A percentile compares a stretch with the other conserved stretches of the same genome.
Evolutionary conservation across 2,797 vertebrate genomes (phyloP).

Genomic region (Enteromius unitaeniatus): DNA sequence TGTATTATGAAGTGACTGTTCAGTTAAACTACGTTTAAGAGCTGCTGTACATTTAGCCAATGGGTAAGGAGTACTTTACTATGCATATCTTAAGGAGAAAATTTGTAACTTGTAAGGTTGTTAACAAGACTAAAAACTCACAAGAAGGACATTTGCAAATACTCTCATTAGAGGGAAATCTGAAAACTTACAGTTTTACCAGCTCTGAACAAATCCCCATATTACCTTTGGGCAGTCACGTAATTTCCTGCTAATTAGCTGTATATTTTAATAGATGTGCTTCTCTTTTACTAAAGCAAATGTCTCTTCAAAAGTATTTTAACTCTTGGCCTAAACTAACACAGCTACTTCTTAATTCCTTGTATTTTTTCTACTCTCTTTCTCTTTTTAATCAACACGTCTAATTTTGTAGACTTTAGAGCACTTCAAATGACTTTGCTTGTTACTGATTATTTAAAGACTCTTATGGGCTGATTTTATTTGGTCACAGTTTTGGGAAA

Average conservation of each 20-base stretch:
- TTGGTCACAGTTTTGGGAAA: neutral
- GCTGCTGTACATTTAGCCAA: neutral
- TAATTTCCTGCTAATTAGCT: constrained; percentile 30
- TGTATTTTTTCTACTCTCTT: neutral
- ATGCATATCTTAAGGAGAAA: neutral
- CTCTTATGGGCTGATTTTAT: neutral
- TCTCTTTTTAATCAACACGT: neutral
- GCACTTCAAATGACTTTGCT: neutral
- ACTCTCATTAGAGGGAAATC: constrained; percentile 11
- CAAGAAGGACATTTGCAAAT: neutral
- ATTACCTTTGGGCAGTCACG: neutral
- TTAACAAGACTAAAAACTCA: neutral
- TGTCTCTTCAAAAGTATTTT: constrained; percentile 1
- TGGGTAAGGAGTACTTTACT: neutral
- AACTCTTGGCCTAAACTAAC: neutral
- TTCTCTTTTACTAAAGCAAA: constrained; percentile 17
- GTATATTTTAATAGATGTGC: constrained; percentile 5
- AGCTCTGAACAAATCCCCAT: neutral
- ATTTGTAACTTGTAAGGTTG: constrained; percentile 8
- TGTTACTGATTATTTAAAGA: constrained; percentile 9
- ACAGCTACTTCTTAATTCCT: neutral
- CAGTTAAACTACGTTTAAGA: neutral
- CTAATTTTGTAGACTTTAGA: neutral
- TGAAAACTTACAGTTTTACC: neutral
- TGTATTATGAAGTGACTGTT: neutral